These are phyloP conservation scores for Pseudomyrmex cubaensis DNA, from an alignment of 1,140 invertebrate genomes.

Conservation along the genomic window DNA sequence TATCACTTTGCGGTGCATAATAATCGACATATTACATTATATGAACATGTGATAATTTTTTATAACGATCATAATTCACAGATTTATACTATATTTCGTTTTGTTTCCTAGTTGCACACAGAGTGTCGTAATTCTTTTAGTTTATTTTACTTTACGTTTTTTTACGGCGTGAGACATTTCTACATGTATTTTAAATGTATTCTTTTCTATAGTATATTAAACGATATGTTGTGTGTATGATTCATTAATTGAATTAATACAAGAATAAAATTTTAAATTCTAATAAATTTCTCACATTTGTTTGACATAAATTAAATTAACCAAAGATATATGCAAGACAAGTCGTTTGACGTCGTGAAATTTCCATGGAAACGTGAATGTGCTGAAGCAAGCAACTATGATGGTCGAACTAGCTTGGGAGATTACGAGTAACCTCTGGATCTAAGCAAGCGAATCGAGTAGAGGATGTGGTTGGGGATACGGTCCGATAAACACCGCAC, in stretches of 20 bases:
- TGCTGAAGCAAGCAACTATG: constrained; percentile 73
- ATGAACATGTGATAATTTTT: not conserved
- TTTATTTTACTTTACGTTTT: not conserved
- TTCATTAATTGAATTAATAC: too few relatives aligned
- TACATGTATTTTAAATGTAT: too few relatives aligned
- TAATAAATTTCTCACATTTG: too few relatives aligned
- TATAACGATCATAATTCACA: not conserved
- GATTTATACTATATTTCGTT: not conserved
- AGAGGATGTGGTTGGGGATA: constrained; percentile 75
- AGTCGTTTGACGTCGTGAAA: constrained; percentile 47
- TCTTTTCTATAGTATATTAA: too few relatives aligned
- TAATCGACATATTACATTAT: not conserved
- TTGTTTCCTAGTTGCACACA: not conserved
- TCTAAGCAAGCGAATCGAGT: constrained; percentile 75
- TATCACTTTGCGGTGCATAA: not conserved
- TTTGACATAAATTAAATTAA: constrained; percentile 38
- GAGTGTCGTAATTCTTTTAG: not conserved
- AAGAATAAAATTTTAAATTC: too few relatives aligned
- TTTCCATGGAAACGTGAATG: constrained; percentile 55
- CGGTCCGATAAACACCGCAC: constrained; percentile 82
- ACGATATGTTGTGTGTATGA: too few relatives aligned
- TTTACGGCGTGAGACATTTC: not conserved
- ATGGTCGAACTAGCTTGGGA: constrained; percentile 71
- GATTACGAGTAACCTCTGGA: constrained; percentile 76
- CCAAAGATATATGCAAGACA: not conserved